Conservation (phyloP, 2,888 invertebrate genomes). For the Eretmocerus hayati region DNA sequence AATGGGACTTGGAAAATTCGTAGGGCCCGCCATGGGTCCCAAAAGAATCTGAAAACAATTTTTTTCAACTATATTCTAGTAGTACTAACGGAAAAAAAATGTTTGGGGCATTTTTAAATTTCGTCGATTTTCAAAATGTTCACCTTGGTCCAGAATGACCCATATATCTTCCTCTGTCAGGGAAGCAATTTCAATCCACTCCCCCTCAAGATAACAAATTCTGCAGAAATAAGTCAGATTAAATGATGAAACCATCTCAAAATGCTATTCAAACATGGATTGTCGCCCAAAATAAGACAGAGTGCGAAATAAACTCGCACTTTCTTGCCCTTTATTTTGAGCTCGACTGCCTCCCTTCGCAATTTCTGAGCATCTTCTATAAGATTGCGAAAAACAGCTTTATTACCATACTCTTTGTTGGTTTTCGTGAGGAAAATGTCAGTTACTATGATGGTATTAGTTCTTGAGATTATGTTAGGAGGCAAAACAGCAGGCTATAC, state of each 20-base stretch:
- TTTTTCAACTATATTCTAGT: no score
- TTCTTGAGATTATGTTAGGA: background rate
- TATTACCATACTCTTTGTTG: constrained; percentile 1
- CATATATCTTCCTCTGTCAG: background rate
- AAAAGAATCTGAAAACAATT: no score
- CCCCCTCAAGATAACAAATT: constrained; percentile 6
- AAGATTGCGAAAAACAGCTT: background rate
- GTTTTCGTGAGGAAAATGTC: background rate
- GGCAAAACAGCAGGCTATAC: background rate
- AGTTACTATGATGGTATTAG: background rate
- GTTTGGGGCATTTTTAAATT: no score
- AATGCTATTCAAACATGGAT: background rate
- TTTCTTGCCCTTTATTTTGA: background rate
- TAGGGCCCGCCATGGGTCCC: no score
- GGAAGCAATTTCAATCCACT: background rate
- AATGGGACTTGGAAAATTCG: no score
- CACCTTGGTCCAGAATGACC: no score
- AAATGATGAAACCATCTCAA: constrained; percentile 1
- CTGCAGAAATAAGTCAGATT: background rate
- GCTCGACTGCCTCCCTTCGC: background rate
- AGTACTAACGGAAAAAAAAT: no score
- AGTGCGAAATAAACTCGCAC: background rate
- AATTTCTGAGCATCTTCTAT: background rate
- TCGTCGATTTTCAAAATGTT: no score
- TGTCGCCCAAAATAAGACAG: no score